Conservation (phyloP, 2,113 vertebrate genomes). For the Laticauda laticaudata region DNA sequence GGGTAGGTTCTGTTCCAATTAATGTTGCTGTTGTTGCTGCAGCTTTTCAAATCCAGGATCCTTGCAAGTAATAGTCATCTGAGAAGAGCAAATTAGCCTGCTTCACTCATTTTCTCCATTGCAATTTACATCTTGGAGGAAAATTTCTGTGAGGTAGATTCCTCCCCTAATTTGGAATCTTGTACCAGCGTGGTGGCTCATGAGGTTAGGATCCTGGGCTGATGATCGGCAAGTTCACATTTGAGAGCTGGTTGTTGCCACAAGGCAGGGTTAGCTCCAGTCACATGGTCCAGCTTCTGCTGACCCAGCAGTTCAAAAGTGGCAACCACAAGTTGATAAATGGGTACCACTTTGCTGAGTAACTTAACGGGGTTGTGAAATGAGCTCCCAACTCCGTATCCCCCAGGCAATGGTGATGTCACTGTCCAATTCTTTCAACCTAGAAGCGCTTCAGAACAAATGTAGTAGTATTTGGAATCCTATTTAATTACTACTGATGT, state of each 20-base stretch:
- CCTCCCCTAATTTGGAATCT: background rate
- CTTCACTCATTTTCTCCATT: background rate
- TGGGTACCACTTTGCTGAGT: background rate
- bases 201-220: background rate
- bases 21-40: background rate
- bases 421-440: background rate
- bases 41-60: background rate
- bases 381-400: background rate
- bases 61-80: background rate
- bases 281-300: background rate
- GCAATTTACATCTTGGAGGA: background rate
- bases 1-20: slow-evolving; percentile 75
- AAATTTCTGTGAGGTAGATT: background rate
- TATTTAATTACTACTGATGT: background rate
- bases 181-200: background rate
- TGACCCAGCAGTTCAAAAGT: background rate
- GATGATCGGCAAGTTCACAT: background rate
- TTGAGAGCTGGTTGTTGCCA: background rate
- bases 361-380: background rate
- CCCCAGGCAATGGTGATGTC: background rate
- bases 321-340: background rate
- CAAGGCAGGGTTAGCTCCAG: background rate
- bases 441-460: background rate
- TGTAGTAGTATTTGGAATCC: background rate
- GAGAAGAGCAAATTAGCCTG: background rate